Base-by-base conservation (phyloP, 1,140 invertebrate species). In the Pissodes strobi region DNA sequence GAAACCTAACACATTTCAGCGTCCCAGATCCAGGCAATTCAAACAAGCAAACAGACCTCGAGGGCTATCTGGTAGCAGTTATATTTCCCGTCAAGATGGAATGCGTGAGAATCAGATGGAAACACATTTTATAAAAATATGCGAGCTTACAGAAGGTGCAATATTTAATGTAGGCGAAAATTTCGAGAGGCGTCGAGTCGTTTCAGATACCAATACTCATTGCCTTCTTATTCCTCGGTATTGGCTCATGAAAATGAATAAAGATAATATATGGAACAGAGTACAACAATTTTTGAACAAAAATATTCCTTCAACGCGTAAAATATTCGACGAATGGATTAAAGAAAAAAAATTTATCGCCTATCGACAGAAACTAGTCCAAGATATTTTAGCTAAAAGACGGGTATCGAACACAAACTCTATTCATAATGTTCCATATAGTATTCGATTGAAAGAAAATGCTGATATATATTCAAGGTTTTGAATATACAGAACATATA, bases 141-240 rank as follows among this genome's bases (percentile, higher is more conserved):
- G 64, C 39, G 64, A 69, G 17, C 15, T 69, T 12, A 38, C n/a
- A 3, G 59, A 62, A 43, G 63, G 63, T 9, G 81, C 80, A 0
- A 74, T 74, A 61, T 83, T 83, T 64, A 79, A 80, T 39, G 78
- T 82, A 74, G 86, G 86, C 0, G 86, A 88, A 71, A 78, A 83
- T 38, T 83, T 88, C 81, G 72, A 77, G 2, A 82, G 86, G 70
- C 78, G 86, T 6, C 78, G 84, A 25, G 82, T 88, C 1, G 79
- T 87, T 2, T 82, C 86, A 0, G 64, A 80, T 3, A 82, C 81
- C 1, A 78, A 79, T 1, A 81, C 83, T 0, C 79, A 78, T 52
- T 86, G 86, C 65, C 79, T 88, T 64, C 73, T 87, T 2, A 75
- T 88, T 27, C 87, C 86, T 0, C 81, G 81, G 46, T 84, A 86